Conservation (phyloP, 1,140 invertebrate species). For the Pseudachorutes palmiensis region DNA sequence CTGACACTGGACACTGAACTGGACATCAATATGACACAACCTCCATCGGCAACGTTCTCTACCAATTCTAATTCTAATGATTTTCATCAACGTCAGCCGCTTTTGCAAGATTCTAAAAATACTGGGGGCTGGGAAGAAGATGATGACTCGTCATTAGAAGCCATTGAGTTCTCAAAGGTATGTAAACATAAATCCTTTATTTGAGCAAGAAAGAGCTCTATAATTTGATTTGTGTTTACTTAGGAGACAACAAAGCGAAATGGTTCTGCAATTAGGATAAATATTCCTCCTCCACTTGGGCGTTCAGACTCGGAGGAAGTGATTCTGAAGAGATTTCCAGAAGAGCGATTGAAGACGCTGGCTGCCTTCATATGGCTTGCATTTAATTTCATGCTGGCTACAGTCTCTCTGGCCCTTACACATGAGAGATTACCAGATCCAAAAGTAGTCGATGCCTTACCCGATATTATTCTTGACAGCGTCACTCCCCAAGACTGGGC, state of each 20-base stretch:
- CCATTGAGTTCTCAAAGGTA: background rate
- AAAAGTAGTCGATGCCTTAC: conserved; percentile 54
- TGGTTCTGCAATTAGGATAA: conserved; percentile 46
- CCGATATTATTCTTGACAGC: conserved; percentile 71
- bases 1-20: no score
- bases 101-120: conserved; percentile 34
- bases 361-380: conserved; percentile 54
- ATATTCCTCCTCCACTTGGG: conserved; percentile 52
- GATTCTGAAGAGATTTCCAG: conserved; percentile 49
- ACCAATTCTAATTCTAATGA: conserved; percentile 35
- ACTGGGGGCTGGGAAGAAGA: conserved; percentile 18
- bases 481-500: conserved; percentile 62
- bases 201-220: background rate
- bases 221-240: background rate
- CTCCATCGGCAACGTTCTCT: conserved; percentile 28
- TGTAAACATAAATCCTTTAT: background rate
- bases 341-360: conserved; percentile 63
- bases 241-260: conserved; percentile 31
- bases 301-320: conserved; percentile 44
- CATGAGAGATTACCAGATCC: conserved; percentile 75
- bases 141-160: background rate
- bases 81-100: conserved; percentile 34
- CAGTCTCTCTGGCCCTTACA: conserved; percentile 66
- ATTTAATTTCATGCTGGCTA: conserved; percentile 55
- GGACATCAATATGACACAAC: background rate